Conservation (phyloP, 2,797 vertebrate genomes). For the Thalassophryne amazonica region DNA sequence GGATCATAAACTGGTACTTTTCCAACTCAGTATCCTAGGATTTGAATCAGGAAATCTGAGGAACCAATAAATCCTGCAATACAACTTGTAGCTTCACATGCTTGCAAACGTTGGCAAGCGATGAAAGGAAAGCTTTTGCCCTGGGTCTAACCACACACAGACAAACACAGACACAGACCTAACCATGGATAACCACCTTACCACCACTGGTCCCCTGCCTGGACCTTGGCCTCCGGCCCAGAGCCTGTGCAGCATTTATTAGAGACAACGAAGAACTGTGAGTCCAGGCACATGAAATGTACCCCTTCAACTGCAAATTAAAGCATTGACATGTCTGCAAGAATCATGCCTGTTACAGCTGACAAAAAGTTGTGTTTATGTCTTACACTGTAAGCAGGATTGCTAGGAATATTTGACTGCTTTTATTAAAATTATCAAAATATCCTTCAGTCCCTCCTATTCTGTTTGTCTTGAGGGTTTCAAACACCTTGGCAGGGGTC, state of each 20-base stretch:
- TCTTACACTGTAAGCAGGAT: no score
- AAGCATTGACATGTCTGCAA: conserved; percentile 27
- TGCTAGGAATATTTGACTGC: no score
- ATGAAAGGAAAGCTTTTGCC: conserved; percentile 67
- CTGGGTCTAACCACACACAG: conserved; percentile 77
- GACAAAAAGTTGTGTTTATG: no score
- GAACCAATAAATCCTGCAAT: conserved; percentile 68
- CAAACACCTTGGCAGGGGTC: no score
- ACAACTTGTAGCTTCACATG: conserved; percentile 54
- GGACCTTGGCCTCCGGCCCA: conserved; percentile 59
- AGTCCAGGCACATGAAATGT: conserved; percentile 46
- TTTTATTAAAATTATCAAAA: no score
- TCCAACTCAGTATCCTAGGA: conserved; percentile 75
- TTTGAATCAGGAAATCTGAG: conserved; percentile 74
- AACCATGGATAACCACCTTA: conserved; percentile 61
- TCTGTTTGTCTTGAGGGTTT: no score
- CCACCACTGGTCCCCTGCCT: conserved; percentile 70
- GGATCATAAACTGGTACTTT: conserved; percentile 82
- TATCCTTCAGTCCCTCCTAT: no score
- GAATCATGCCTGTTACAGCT: conserved; percentile 24
- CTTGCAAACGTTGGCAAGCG: conserved; percentile 53
- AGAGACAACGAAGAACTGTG: conserved; percentile 65
- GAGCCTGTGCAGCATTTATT: conserved; percentile 75
- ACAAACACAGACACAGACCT: conserved; percentile 46
- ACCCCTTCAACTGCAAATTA: conserved; percentile 58